Evolutionary conservation across 1,140 invertebrate genomes (phyloP), one percentile per base, ranked within the genome.

Genomic region (Dermatophagoides farinae): DNA sequence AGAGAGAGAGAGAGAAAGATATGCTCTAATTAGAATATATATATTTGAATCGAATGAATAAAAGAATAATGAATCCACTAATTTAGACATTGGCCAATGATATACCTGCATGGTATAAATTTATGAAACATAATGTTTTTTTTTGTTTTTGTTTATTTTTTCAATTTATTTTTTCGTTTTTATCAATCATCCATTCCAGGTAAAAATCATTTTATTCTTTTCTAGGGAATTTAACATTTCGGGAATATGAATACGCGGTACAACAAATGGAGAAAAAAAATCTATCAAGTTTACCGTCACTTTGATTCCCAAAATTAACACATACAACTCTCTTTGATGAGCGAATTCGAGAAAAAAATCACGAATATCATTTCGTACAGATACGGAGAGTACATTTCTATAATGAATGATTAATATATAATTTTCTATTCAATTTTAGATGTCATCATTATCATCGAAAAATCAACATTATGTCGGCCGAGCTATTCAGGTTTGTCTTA

Each of bases 381-480:
- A 55, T 55, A 55, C 53, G 53, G 53, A 55, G 53, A 55, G 25
- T 55, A 55, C 53, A 55, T 55, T 55, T 5, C 4, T 38, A 16
- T 16, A 14, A 9, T 41, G 8, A 41, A 51, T 31, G 4, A 16
- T 16, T 16, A 6, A 6, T 55, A 25, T 55, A 8, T 1, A 18
- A 4, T 55, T 55, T 14, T 44, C 2, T 44, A 25, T 11, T 41
- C 16, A 1, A 40, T 23, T 22, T 25, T 16, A 55, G 23, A 20
- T n/a, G 47, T 20, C 47, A 20, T 12, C 23, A 25, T 10, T 41
- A 8, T 20, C 47, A 12, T 50, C 12, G 47, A 23, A n/a, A 43
- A 16, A 43, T 14, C 12, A 18, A 43, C 41, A 10, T 16, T 43
- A 43, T 16, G 41, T 18, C 8, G 31, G 31, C 2, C 31, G 31